Conservation (phyloP, 2,888 invertebrate genomes). For the Endotricha flammealis region DNA sequence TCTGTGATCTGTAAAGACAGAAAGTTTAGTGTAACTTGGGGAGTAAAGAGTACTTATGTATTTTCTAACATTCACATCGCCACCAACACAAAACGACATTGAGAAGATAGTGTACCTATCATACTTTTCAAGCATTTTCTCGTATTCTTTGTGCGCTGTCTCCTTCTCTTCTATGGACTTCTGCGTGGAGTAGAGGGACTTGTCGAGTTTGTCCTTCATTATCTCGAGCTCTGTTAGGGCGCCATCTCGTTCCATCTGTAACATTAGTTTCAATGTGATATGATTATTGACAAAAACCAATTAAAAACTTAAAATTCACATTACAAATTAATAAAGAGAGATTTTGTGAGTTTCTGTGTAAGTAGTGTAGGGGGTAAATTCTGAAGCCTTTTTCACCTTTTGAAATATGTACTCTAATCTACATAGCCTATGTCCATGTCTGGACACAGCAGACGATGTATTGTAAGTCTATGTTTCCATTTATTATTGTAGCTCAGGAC, state of each 20-base stretch:
- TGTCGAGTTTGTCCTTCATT: slow-evolving; percentile 93
- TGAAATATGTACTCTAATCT: too few relatives aligned
- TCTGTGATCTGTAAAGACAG: slow-evolving; percentile 84
- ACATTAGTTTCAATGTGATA: too few relatives aligned
- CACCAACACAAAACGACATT: slow-evolving; percentile 67
- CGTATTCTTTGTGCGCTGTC: slow-evolving; percentile 92
- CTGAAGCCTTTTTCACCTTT: too few relatives aligned
- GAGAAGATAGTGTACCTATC: slow-evolving; percentile 81
- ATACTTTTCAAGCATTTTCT: slow-evolving; percentile 94
- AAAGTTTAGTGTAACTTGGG: slow-evolving; percentile 8
- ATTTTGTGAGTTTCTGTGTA: too few relatives aligned
- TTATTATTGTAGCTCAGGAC: too few relatives aligned
- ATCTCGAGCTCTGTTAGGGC: slow-evolving; percentile 90
- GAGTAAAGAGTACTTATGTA: slow-evolving; percentile 13
- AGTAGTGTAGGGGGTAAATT: too few relatives aligned
- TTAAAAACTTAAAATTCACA: too few relatives aligned
- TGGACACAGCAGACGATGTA: too few relatives aligned
- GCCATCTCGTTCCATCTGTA: slow-evolving; percentile 91
- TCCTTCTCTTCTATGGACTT: slow-evolving; percentile 94
- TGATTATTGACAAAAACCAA: too few relatives aligned
- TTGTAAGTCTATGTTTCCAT: too few relatives aligned
- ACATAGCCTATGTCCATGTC: too few relatives aligned
- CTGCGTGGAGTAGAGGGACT: slow-evolving; percentile 88
- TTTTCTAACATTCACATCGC: slow-evolving; percentile 32
- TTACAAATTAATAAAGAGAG: too few relatives aligned